Evolutionary conservation across 2,888 invertebrate species (phyloP).

Genomic region (Lordiphosa fenestrarum): DNA sequence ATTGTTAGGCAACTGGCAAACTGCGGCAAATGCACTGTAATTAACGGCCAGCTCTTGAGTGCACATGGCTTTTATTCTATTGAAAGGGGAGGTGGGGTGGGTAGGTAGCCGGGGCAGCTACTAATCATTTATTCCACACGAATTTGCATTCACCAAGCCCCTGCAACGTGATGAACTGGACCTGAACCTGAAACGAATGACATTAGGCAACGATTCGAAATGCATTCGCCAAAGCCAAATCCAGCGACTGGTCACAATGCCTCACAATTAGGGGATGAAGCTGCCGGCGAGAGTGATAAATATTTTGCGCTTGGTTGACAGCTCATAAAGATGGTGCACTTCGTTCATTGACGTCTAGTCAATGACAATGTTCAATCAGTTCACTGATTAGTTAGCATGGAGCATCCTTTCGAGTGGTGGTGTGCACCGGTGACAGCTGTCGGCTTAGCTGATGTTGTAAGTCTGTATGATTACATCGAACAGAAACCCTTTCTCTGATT

Average conservation of each 20-base stretch:
- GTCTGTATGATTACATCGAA: conserved; percentile 36
- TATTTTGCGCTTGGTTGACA: conserved; percentile 64
- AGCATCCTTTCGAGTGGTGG: conserved; percentile 59
- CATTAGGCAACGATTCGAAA: conserved; percentile 25
- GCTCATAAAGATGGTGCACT: conserved; percentile 46
- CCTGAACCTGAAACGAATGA: conserved; percentile 6
- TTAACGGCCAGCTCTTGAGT: conserved; percentile 45
- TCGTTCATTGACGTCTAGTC: conserved; percentile 21
- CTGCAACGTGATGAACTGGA: not conserved
- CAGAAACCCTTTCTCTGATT: conserved; percentile 43
- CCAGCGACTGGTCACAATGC: conserved; percentile 35
- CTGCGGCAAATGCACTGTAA: conserved; percentile 36
- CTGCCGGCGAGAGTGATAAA: conserved; percentile 55
- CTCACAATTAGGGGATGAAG: conserved; percentile 52
- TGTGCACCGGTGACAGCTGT: conserved; percentile 56
- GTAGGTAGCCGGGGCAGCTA: conserved; percentile 9
- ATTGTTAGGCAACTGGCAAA: not conserved
- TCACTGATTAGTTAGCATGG: conserved; percentile 36
- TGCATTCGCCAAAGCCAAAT: conserved; percentile 24
- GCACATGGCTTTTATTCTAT: conserved; percentile 16
- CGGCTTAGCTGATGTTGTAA: conserved; percentile 47
- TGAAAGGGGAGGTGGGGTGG: conserved; percentile 16
- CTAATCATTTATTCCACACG: conserved; percentile 55
- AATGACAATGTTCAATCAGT: conserved; percentile 47
- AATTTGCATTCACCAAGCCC: conserved; percentile 50